Conservation (phyloP, 2,113 vertebrate genomes). For the Myotis yumanensis region DNA sequence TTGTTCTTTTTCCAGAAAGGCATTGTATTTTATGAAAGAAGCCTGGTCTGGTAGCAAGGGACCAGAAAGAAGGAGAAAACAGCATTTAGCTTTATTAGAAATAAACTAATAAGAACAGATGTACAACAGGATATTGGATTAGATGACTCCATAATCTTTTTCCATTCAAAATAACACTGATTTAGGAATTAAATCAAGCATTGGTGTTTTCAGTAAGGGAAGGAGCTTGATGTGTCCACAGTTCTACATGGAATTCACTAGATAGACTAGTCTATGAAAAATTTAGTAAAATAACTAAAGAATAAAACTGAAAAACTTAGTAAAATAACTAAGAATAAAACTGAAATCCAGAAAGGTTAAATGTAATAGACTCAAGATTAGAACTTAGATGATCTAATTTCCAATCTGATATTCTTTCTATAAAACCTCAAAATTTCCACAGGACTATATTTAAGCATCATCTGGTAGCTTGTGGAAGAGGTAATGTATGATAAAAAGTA, state of each 20-base stretch:
- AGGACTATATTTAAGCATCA: not conserved
- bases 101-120: conserved; percentile 34
- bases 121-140: not conserved
- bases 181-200: not conserved
- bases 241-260: not conserved
- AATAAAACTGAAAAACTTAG: not conserved
- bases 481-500: not conserved
- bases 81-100: not conserved
- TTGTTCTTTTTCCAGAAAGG: conserved; percentile 7
- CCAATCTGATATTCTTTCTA: not conserved
- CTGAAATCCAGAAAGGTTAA: not conserved
- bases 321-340: not conserved
- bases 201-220: not conserved
- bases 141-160: not conserved
- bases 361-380: not conserved
- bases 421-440: not conserved
- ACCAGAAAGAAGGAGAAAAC: not conserved
- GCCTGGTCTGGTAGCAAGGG: not conserved
- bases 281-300: not conserved
- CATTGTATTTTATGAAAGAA: conserved; percentile 35
- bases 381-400: not conserved
- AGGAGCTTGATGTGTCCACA: not conserved
- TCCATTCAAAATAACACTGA: not conserved
- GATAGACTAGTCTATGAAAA: not conserved
- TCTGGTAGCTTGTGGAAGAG: not conserved